A percentile compares a stretch with the other conserved stretches of the same genome.
These are phyloP conservation scores for Corythaixoides concolor DNA, from an alignment of 2,113 vertebrate species.

Conservation along the genomic window DNA sequence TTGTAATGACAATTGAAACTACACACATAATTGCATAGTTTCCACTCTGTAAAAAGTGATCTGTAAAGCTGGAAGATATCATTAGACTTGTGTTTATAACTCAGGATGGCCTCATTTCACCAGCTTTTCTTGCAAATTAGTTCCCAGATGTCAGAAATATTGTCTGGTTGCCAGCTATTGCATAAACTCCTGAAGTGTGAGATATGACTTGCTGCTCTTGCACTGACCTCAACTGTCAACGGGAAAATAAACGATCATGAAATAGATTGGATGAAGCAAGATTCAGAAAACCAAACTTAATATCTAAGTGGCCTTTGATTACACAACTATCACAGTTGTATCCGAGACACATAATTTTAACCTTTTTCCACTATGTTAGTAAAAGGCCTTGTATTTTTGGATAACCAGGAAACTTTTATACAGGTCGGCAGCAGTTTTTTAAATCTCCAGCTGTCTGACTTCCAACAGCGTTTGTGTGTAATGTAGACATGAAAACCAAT, in stretches of 20 bases:
- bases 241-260: slow-evolving; percentile 28
- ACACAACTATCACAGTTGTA: background rate
- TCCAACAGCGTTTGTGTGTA: background rate
- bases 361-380: background rate
- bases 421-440: background rate
- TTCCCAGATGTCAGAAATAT: slow-evolving; percentile 56
- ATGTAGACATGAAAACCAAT: background rate
- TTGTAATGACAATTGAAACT: slow-evolving; percentile 35
- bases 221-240: slow-evolving; percentile 50
- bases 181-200: slow-evolving; percentile 47
- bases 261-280: slow-evolving; percentile 25
- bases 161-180: slow-evolving; percentile 41
- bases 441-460: background rate
- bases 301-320: slow-evolving; percentile 1
- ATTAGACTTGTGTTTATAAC: slow-evolving; percentile 57
- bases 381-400: background rate
- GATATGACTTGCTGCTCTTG: slow-evolving; percentile 39
- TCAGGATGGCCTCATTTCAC: slow-evolving; percentile 53
- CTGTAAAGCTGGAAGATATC: slow-evolving; percentile 51
- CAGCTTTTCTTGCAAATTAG: slow-evolving; percentile 43
- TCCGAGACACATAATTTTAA: background rate
- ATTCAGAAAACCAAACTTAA: slow-evolving; percentile 15
- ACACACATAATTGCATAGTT: slow-evolving; percentile 29
- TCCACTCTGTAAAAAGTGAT: slow-evolving; percentile 39
- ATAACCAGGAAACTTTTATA: background rate